Percentiles rank a stretch among this genome's conserved stretches.
These are phyloP conservation scores for Sarcophaga subvicina DNA, from an alignment of 2,888 invertebrate species.

Conservation along the genomic window DNA sequence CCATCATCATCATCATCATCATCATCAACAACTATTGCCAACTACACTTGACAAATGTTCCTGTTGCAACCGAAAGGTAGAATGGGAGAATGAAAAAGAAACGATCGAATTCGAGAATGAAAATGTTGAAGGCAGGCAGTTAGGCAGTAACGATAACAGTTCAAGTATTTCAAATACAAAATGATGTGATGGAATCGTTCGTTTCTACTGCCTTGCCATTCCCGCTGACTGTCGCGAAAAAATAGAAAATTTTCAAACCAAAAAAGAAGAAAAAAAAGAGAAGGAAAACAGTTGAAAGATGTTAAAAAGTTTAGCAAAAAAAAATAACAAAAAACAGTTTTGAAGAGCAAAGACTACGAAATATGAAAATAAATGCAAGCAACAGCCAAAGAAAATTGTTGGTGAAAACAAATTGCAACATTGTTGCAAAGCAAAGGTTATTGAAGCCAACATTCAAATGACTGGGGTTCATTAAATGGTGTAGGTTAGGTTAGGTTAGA, in stretches of 20 bases:
- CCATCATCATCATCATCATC: constrained; percentile 18
- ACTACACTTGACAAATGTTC: constrained; percentile 57
- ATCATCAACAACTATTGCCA: constrained; percentile 5
- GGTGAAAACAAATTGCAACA: no score
- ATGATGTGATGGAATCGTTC: background rate
- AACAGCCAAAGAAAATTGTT: constrained; percentile 34
- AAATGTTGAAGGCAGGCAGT: constrained; percentile 54
- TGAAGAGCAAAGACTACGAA: background rate
- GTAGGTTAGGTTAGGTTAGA: no score
- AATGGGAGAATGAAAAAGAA: constrained; percentile 4
- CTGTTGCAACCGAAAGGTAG: background rate
- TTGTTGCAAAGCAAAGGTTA: no score
- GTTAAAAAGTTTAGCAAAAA: constrained; percentile 43
- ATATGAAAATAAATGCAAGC: constrained; percentile 11
- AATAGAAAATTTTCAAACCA: constrained; percentile 52
- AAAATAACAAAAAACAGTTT: background rate
- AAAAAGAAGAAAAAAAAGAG: constrained; percentile 45
- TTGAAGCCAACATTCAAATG: no score
- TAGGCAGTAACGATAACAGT: background rate
- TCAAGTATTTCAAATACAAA: background rate
- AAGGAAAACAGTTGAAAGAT: constrained; percentile 51
- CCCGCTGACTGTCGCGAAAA: constrained; percentile 22
- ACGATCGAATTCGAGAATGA: background rate
- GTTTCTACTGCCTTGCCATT: constrained; percentile 6
- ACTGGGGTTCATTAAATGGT: no score